Evolutionary conservation across 2,888 invertebrate species (phyloP).

Genomic region (Charanyca ferruginea): DNA sequence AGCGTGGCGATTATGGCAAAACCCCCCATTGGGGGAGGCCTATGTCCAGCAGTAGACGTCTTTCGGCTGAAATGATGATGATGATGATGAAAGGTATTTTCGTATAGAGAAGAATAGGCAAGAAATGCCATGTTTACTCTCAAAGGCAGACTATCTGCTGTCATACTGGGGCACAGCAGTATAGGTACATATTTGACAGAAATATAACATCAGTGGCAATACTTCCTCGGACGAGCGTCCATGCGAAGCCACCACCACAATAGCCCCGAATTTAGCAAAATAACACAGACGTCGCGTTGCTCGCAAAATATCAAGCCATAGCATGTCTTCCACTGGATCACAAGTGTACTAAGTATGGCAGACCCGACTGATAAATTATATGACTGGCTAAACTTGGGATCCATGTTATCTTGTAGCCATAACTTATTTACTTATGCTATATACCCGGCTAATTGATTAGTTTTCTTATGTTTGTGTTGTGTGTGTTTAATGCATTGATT

Average conservation of each 20-base stretch:
- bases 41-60: too few species aligned
- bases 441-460: conserved; percentile 39
- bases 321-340: conserved; percentile 19
- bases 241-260: background rate
- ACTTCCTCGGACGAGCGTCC: background rate
- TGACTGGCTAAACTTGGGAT: conserved; percentile 37
- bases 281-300: background rate
- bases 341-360: conserved; percentile 1
- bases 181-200: too few species aligned
- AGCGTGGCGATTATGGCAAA: too few species aligned
- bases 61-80: too few species aligned
- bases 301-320: background rate
- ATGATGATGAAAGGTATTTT: too few species aligned
- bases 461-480: conserved; percentile 12
- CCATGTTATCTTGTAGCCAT: conserved; percentile 30
- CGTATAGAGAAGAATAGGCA: too few species aligned
- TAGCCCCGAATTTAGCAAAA: background rate
- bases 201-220: too few species aligned
- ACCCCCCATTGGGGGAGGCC: too few species aligned
- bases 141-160: too few species aligned
- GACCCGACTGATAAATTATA: conserved; percentile 45
- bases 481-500: background rate
- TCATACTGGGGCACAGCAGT: too few species aligned
- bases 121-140: too few species aligned
- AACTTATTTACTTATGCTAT: conserved; percentile 39